These are phyloP conservation scores for Calameuta idolon DNA, from an alignment of 2,888 invertebrate species.

Conservation along the genomic window DNA sequence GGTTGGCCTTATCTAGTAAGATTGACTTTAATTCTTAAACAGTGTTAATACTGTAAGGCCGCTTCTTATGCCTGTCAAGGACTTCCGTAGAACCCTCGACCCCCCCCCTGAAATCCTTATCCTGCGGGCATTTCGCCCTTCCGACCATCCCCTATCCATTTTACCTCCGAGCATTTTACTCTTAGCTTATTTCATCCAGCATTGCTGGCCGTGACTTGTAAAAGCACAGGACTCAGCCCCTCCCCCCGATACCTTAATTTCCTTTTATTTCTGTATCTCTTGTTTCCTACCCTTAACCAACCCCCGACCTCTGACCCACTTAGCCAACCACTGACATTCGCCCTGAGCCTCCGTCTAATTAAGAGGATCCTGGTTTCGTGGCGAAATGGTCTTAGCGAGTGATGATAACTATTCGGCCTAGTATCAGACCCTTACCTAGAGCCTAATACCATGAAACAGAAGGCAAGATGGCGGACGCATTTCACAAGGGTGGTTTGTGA, in stretches of 20 bases:
- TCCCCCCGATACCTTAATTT: neutral
- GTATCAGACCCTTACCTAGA: neutral
- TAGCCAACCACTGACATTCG: neutral
- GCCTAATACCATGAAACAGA: neutral
- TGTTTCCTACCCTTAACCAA: neutral
- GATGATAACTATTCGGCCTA: neutral
- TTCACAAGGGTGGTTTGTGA: neutral
- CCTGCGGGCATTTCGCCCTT: neutral
- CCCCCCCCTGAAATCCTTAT: neutral
- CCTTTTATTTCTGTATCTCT: neutral
- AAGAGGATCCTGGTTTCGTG: conserved; percentile 22
- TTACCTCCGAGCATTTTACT: neutral
- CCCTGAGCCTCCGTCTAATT: conserved; percentile 11
- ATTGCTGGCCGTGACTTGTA: neutral
- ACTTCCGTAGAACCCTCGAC: neutral
- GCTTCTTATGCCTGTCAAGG: conserved; percentile 20
- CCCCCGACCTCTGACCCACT: neutral
- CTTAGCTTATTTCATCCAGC: neutral
- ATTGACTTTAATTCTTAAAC: conserved; percentile 59
- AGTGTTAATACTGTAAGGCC: conserved; percentile 48
- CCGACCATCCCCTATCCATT: neutral
- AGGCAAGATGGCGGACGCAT: neutral
- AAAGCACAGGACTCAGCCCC: neutral
- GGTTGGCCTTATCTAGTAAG: conserved; percentile 43
- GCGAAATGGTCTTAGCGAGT: conserved; percentile 15